Percentiles rank a stretch among this genome's conserved stretches.
Evolutionary conservation across 2,113 vertebrate species (phyloP).

Genomic region (Nematolebias whitei): DNA sequence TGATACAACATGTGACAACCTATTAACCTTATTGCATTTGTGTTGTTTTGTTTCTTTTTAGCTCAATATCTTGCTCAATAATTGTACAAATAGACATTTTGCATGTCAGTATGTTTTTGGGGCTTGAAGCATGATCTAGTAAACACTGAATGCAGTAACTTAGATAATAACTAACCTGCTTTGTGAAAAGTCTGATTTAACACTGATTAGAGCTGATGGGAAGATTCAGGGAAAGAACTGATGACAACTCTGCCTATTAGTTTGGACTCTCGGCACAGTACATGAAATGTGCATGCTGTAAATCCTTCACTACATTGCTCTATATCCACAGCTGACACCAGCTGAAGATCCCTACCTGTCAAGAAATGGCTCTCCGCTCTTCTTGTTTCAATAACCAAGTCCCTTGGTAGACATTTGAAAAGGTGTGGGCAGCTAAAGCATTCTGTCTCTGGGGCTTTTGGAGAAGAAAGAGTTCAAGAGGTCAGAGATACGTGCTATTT

Average conservation of each 20-base stretch:
- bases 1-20: slow-evolving; percentile 57
- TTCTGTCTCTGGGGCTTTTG: slow-evolving; percentile 68
- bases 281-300: slow-evolving; percentile 68
- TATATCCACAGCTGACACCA: slow-evolving; percentile 71
- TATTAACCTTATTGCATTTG: slow-evolving; percentile 42
- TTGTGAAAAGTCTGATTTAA: slow-evolving; percentile 62
- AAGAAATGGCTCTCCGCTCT: slow-evolving; percentile 60
- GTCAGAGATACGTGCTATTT: slow-evolving; percentile 77
- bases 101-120: slow-evolving; percentile 49
- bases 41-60: slow-evolving; percentile 52
- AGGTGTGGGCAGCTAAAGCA: slow-evolving; percentile 71
- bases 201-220: slow-evolving; percentile 51
- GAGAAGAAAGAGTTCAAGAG: slow-evolving; percentile 74
- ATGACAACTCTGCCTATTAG: slow-evolving; percentile 69
- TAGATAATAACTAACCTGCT: slow-evolving; percentile 37
- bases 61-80: slow-evolving; percentile 9
- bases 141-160: slow-evolving; percentile 40
- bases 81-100: slow-evolving; percentile 36
- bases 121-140: slow-evolving; percentile 36
- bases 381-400: slow-evolving; percentile 66
- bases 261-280: slow-evolving; percentile 63
- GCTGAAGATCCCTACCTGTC: slow-evolving; percentile 75
- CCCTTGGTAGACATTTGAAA: slow-evolving; percentile 76
- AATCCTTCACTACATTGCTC: slow-evolving; percentile 73
- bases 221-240: slow-evolving; percentile 62